Percentiles rank a stretch among this genome's conserved stretches.
These are phyloP conservation scores for Apodemia duryi DNA, from an alignment of 2,888 invertebrate species.

Conservation along the genomic window DNA sequence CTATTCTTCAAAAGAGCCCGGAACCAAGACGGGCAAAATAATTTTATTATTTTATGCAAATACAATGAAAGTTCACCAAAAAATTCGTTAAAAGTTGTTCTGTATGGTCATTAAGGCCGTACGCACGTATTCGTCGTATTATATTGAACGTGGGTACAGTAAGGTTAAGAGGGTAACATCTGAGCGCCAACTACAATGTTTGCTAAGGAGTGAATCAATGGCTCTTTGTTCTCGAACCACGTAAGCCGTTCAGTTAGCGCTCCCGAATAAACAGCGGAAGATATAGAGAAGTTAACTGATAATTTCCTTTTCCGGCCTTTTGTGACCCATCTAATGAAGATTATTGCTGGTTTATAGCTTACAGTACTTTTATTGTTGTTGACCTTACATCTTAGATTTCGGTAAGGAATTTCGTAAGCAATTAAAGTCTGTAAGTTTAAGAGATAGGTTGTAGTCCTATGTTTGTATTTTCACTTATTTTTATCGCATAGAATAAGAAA, in stretches of 20 bases:
- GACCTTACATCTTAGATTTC: neutral
- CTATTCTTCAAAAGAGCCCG: too few species aligned
- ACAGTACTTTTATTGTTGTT: slow-evolving; percentile 9
- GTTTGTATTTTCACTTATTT: too few species aligned
- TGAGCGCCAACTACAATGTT: neutral
- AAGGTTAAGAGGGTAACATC: slow-evolving; percentile 1
- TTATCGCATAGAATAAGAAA: too few species aligned
- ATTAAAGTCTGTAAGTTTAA: neutral
- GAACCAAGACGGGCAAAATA: too few species aligned
- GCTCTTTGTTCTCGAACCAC: slow-evolving; percentile 26
- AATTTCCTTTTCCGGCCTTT: slow-evolving; percentile 32
- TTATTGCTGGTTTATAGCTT: neutral
- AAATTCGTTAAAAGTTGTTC: neutral
- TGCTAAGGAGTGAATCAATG: slow-evolving; percentile 22
- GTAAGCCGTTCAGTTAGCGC: slow-evolving; percentile 28
- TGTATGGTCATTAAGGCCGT: neutral
- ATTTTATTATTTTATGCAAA: too few species aligned
- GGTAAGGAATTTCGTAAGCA: neutral
- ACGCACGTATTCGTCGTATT: neutral
- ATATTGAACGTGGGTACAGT: neutral
- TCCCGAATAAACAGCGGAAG: slow-evolving; percentile 21
- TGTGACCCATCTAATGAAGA: slow-evolving; percentile 20
- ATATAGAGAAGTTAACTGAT: slow-evolving; percentile 30
- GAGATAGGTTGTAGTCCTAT: neutral
- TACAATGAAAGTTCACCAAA: neutral